phyloP scores from a whole-genome alignment of 2,113 vertebrate genomes.

The Gopherus evgoodei region DNA sequence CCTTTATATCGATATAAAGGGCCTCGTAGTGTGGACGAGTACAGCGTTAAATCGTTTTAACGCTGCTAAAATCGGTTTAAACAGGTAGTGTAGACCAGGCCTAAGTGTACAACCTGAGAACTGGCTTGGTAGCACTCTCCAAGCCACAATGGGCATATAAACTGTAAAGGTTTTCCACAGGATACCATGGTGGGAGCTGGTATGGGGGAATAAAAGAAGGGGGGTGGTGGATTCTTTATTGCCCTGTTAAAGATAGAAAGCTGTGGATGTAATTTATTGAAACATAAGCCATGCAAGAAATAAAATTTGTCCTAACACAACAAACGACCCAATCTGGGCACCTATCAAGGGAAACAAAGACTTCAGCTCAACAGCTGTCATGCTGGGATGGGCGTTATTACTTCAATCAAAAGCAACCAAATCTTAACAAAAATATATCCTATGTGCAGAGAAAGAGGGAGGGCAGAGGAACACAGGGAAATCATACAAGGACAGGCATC shows the following conservation, averaged over 20 bases:
- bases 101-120: constrained; percentile 4
- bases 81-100: too few species aligned
- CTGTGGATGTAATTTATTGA: constrained; percentile 55
- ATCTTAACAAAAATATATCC: background rate
- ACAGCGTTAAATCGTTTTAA: too few species aligned
- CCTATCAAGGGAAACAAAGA: constrained; percentile 40
- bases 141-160: constrained; percentile 45
- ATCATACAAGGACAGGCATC: background rate
- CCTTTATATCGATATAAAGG: too few species aligned
- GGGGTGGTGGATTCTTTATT: constrained; percentile 52
- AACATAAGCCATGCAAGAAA: constrained; percentile 59
- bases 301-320: constrained; percentile 53
- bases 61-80: too few species aligned
- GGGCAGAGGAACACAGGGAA: background rate
- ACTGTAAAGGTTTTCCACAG: constrained; percentile 50
- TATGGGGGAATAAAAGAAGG: constrained; percentile 13
- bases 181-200: constrained; percentile 20
- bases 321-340: constrained; percentile 21
- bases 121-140: constrained; percentile 48
- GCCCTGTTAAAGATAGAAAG: constrained; percentile 51
- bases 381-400: background rate
- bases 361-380: constrained; percentile 47
- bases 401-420: background rate
- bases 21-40: too few species aligned
- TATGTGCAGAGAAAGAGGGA: background rate